Conservation (phyloP, 2,888 invertebrate species). For the Diadromus collaris region DNA sequence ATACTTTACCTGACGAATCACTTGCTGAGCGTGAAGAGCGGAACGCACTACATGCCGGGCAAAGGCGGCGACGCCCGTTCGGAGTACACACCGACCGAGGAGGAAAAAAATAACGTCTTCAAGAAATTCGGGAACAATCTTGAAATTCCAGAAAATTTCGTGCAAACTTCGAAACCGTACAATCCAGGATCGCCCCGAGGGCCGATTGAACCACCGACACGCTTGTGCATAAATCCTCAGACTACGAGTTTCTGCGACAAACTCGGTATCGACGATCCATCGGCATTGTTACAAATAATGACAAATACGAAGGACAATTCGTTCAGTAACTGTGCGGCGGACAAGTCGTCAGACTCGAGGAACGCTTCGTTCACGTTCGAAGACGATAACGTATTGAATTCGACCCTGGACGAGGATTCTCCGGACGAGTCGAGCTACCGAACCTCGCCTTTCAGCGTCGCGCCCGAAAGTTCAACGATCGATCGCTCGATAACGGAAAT, state of each 20-base stretch:
- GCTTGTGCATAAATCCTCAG: constrained; percentile 84
- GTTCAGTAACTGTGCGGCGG: constrained; percentile 29
- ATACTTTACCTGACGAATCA: constrained; percentile 95
- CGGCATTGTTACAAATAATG: constrained; percentile 82
- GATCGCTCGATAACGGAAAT: constrained; percentile 45
- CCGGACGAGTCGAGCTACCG: constrained; percentile 52
- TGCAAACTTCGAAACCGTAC: constrained; percentile 86
- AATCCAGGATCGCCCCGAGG: constrained; percentile 77
- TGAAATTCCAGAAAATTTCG: constrained; percentile 90
- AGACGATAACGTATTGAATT: constrained; percentile 51
- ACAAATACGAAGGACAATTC: constrained; percentile 45
- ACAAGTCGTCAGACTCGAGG: constrained; percentile 40
- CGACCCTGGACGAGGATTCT: constrained; percentile 60
- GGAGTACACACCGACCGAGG: constrained; percentile 87
- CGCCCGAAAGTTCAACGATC: constrained; percentile 49
- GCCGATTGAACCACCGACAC: constrained; percentile 76
- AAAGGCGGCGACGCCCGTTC: constrained; percentile 86
- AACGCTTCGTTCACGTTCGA: constrained; percentile 41
- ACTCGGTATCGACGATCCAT: constrained; percentile 91
- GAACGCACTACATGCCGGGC: constrained; percentile 91
- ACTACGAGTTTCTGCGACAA: constrained; percentile 85
- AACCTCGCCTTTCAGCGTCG: constrained; percentile 51
- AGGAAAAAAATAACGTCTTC: constrained; percentile 86
- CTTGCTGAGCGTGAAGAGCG: constrained; percentile 87
- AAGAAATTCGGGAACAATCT: constrained; percentile 86